Evolutionary conservation across 2,113 vertebrate species (phyloP).

Genomic region (Ammodramus savannarum): DNA sequence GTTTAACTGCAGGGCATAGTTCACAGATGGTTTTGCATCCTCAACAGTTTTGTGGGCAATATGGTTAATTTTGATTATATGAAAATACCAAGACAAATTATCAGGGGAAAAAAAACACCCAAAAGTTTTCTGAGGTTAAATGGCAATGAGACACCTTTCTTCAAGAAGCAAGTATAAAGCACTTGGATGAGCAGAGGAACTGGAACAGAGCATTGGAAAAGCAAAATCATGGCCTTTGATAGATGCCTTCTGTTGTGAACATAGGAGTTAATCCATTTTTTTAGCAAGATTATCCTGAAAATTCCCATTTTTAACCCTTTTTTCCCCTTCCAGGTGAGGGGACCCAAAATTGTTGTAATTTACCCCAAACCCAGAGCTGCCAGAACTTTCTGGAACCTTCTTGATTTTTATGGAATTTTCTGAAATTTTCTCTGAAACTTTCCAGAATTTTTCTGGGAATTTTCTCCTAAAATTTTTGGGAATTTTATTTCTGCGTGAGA

Average conservation of each 20-base stretch:
- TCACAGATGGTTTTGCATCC: background rate
- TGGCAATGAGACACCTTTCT: background rate
- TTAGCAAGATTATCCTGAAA: background rate
- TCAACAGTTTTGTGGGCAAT: background rate
- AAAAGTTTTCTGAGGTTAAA: background rate
- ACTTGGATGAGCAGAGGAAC: background rate
- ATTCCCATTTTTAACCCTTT: too few relatives aligned
- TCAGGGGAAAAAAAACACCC: background rate
- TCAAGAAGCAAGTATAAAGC: background rate
- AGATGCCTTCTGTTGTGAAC: background rate
- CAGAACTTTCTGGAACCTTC: too few relatives aligned
- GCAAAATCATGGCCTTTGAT: background rate
- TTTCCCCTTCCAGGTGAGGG: too few relatives aligned
- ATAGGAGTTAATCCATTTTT: slow-evolving; percentile 26
- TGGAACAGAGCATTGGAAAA: background rate
- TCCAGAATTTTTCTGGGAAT: too few relatives aligned
- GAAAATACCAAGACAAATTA: slow-evolving; percentile 21
- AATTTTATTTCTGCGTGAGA: too few relatives aligned
- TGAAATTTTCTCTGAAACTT: too few relatives aligned
- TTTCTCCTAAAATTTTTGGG: too few relatives aligned
- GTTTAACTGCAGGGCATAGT: background rate
- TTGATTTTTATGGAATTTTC: too few relatives aligned
- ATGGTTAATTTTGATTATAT: slow-evolving; percentile 7
- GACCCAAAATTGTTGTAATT: too few relatives aligned
- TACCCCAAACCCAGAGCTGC: too few relatives aligned